phyloP scores from a whole-genome alignment of 1,140 invertebrate genomes.

The Hycleus phaleratus region DNA sequence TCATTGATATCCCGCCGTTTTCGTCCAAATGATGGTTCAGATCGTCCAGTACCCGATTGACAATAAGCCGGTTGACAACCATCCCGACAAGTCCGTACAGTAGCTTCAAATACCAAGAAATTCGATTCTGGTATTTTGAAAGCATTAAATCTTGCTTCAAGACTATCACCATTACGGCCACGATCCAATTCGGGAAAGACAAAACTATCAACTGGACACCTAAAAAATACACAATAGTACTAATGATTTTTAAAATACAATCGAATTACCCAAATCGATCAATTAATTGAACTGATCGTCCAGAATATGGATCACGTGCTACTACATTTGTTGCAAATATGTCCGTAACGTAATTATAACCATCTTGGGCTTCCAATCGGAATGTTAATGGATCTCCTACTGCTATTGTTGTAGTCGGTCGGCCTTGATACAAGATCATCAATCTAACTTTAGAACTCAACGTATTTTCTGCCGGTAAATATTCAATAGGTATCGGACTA shows the following conservation, averaged over 20 bases:
- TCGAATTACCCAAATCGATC: constrained; percentile 72
- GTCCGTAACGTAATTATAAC: constrained; percentile 79
- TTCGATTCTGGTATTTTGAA: constrained; percentile 94
- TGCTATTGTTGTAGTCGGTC: constrained; percentile 86
- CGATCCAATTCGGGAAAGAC: constrained; percentile 87
- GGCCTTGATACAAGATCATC: constrained; percentile 78
- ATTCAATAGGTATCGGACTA: constrained; percentile 85
- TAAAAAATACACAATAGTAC: constrained; percentile 36
- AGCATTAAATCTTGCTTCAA: constrained; percentile 87
- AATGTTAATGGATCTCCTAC: constrained; percentile 91
- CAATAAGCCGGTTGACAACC: constrained; percentile 85
- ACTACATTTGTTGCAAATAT: constrained; percentile 91
- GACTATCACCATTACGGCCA: constrained; percentile 72
- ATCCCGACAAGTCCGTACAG: constrained; percentile 77
- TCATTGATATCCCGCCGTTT: constrained; percentile 53
- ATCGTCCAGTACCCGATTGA: constrained; percentile 45
- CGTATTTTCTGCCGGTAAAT: constrained; percentile 82
- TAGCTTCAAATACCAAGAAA: constrained; percentile 88
- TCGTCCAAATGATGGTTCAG: constrained; percentile 72
- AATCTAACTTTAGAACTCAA: constrained; percentile 78
- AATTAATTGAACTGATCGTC: constrained; percentile 80
- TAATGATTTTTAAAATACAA: not conserved
- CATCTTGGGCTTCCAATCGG: constrained; percentile 79
- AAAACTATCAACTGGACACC: constrained; percentile 84
- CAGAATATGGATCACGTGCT: constrained; percentile 87